Percentiles rank a stretch among this genome's conserved stretches.
These are phyloP conservation scores for Deroplatys truncata DNA, from an alignment of 2,888 invertebrate species.

Conservation along the genomic window DNA sequence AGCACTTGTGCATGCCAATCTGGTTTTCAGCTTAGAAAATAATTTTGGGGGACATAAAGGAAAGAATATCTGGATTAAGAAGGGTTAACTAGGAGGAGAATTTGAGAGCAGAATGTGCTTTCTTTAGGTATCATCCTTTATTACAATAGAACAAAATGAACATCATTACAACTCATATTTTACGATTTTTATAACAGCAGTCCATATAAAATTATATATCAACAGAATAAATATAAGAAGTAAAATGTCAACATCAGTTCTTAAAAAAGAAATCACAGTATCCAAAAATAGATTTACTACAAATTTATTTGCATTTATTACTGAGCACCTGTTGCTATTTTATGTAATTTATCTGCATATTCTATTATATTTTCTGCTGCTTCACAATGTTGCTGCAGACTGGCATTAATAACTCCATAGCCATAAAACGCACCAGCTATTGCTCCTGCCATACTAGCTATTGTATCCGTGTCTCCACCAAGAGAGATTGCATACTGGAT, in stretches of 20 bases:
- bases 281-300: background rate
- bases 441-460: constrained; percentile 69
- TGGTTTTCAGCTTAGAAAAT: too few relatives aligned
- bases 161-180: too few relatives aligned
- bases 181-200: background rate
- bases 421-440: constrained; percentile 66
- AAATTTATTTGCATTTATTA: background rate
- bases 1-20: too few relatives aligned
- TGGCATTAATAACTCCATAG: constrained; percentile 48
- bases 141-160: too few relatives aligned
- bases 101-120: too few relatives aligned
- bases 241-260: background rate
- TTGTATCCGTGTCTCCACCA: constrained; percentile 75
- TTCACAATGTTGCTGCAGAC: constrained; percentile 59
- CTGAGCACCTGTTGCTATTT: constrained; percentile 23
- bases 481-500: constrained; percentile 66
- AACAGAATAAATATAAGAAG: background rate
- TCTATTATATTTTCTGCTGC: constrained; percentile 48
- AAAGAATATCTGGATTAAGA: too few relatives aligned
- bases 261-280: background rate
- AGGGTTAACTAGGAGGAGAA: too few relatives aligned
- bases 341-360: constrained; percentile 51
- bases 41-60: too few relatives aligned
- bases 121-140: too few relatives aligned
- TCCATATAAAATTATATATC: background rate